phyloP scores from a whole-genome alignment of 2,113 vertebrate species.

The Vireo altiloquus region DNA sequence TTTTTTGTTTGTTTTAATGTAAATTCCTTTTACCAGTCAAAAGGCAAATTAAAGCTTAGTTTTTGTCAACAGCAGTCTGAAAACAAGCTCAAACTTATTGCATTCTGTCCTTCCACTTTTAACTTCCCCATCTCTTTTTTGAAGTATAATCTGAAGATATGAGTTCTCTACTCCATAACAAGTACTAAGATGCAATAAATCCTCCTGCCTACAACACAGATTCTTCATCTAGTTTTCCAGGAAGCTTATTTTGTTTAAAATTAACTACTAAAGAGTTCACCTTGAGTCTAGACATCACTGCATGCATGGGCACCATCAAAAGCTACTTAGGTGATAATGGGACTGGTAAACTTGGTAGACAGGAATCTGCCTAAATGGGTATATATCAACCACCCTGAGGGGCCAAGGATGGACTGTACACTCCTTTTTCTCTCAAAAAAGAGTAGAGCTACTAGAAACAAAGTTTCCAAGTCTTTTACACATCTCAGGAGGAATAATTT shows the following conservation, averaged over 20 bases:
- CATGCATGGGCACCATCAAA: background rate
- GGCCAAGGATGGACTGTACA: background rate
- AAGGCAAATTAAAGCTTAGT: background rate
- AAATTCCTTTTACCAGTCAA: background rate
- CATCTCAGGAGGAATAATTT: background rate
- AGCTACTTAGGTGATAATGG: background rate
- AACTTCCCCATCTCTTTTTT: background rate
- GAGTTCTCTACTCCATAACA: background rate
- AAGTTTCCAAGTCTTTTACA: background rate
- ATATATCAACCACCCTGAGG: background rate
- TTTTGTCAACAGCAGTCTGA: background rate
- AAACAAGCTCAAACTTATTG: background rate
- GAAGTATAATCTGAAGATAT: background rate
- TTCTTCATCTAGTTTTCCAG: background rate
- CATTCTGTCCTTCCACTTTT: background rate
- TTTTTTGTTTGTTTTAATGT: background rate
- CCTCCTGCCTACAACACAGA: background rate
- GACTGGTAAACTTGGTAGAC: background rate
- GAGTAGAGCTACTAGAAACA: background rate
- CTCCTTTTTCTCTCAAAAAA: background rate
- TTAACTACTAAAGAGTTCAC: background rate
- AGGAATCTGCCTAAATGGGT: background rate
- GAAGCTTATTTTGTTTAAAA: background rate
- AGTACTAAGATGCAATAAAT: background rate
- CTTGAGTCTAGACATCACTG: background rate